Conservation (phyloP, 1,140 invertebrate species). For the Zaprionus nigranus region DNA sequence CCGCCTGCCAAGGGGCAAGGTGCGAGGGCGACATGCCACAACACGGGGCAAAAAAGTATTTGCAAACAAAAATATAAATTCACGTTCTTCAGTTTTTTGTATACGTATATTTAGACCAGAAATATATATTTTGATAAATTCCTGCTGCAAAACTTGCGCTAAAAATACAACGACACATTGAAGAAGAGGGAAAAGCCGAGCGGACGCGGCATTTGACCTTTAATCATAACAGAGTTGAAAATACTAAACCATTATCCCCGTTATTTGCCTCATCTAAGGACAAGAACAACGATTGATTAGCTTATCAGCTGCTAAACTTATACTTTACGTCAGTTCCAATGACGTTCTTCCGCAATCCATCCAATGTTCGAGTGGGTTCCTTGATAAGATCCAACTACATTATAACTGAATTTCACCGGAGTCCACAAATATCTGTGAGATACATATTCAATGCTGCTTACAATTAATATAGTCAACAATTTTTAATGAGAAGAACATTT, state of each 20-base stretch:
- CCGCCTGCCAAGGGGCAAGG: constrained; percentile 28
- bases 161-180: constrained; percentile 18
- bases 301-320: constrained; percentile 4
- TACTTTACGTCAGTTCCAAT: neutral
- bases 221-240: constrained; percentile 12
- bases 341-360: constrained; percentile 8
- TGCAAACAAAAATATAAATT: constrained; percentile 81
- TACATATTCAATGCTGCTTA: neutral
- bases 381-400: neutral
- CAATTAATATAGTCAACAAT: neutral
- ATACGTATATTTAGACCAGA: constrained; percentile 51
- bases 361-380: neutral
- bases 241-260: neutral
- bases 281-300: neutral
- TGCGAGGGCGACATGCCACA: constrained; percentile 53
- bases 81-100: constrained; percentile 49
- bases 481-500: no score
- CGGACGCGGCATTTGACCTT: constrained; percentile 12
- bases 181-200: neutral
- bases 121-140: constrained; percentile 48
- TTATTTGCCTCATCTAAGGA: neutral
- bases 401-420: neutral
- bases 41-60: constrained; percentile 70
- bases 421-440: neutral
- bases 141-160: constrained; percentile 16